Percentiles rank a stretch among this genome's conserved stretches.
These are phyloP conservation scores for Azemiops feae DNA, from an alignment of 2,113 vertebrate genomes.

Conservation along the genomic window DNA sequence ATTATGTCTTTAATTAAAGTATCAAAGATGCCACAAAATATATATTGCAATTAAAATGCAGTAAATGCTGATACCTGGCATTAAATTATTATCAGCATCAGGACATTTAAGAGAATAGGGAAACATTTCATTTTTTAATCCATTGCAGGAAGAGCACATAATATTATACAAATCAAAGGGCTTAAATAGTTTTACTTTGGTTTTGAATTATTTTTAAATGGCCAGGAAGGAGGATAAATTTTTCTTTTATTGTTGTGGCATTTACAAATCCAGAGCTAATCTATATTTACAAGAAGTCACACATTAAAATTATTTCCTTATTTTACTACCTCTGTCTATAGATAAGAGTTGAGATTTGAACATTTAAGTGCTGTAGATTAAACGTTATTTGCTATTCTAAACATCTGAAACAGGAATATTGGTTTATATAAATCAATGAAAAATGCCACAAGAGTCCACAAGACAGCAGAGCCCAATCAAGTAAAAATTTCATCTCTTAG, in stretches of 20 bases:
- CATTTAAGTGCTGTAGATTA: too few species aligned
- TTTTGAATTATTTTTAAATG: background rate
- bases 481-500: too few species aligned
- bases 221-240: background rate
- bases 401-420: too few species aligned
- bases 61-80: background rate
- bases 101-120: background rate
- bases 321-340: too few species aligned
- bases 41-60: background rate
- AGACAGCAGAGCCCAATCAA: too few species aligned
- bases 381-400: too few species aligned
- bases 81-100: background rate
- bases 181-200: background rate
- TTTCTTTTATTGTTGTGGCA: background rate
- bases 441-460: too few species aligned
- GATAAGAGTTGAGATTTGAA: too few species aligned
- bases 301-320: too few species aligned
- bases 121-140: background rate
- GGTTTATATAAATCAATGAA: too few species aligned
- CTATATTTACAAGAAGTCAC: background rate
- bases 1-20: background rate
- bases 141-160: background rate
- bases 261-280: background rate
- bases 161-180: background rate
- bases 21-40: background rate